Evolutionary conservation across 2,888 invertebrate species (phyloP).

Genomic region (Bedellia somnulentella): DNA sequence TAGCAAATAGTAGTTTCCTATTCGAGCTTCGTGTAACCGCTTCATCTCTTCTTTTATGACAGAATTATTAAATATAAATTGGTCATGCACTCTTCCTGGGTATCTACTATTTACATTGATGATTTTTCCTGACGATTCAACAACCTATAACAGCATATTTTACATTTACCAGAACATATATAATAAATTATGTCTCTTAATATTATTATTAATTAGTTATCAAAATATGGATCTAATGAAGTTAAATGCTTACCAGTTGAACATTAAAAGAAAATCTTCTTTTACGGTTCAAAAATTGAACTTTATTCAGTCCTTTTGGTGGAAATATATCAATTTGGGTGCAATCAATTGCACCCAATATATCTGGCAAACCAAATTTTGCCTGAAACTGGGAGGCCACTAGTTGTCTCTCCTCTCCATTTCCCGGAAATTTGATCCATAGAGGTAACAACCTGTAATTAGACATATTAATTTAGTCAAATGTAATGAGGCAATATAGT

Average conservation of each 20-base stretch:
- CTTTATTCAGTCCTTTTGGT: neutral
- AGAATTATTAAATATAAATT: conserved; percentile 1
- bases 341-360: conserved; percentile 3
- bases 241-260: neutral
- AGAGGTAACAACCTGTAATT: conserved; percentile 1
- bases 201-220: too few species aligned
- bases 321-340: conserved; percentile 2
- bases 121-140: neutral
- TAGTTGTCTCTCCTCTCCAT: neutral
- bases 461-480: neutral
- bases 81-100: conserved; percentile 1
- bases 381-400: neutral
- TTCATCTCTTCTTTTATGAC: too few species aligned
- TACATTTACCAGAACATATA: too few species aligned
- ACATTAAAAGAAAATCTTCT: neutral
- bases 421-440: conserved; percentile 2
- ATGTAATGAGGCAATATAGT: too few species aligned
- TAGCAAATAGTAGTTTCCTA: neutral
- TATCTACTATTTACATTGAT: neutral
- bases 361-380: conserved; percentile 1
- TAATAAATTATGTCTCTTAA: too few species aligned
- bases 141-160: too few species aligned
- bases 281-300: conserved; percentile 1
- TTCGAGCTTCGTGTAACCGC: neutral
- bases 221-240: neutral